Evolutionary conservation across 2,113 vertebrate species (phyloP), one percentile per base, ranked within the genome.

Genomic region (Eolophus roseicapilla): DNA sequence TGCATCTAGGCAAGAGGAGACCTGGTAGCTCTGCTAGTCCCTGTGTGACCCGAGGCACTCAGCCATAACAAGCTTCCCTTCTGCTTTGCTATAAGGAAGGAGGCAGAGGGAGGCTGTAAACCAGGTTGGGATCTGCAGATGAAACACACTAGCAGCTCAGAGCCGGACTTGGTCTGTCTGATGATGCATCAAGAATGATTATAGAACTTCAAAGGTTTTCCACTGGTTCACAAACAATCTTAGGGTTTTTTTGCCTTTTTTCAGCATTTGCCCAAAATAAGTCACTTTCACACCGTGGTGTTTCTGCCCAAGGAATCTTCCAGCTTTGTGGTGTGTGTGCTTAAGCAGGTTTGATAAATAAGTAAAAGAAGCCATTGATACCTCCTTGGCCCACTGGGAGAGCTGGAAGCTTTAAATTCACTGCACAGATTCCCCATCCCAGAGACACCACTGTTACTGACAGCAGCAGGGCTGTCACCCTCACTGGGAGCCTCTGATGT

Each of bases 151-250:
- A 69, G 21, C 81, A 89, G 87, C 89, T 95, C 84, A 96, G 91
- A 97, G 86, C 47, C 85, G 86, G 95, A 85, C 86, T 91, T 89
- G 31, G 67, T 93, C 68, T 71, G 55, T 89, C 93, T 85, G 91
- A 96, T 95, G 87, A 76, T 76, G 79, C 81, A 92, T 91, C 77
- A 89, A 69, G 62, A 93, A 88, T 65, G 13, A 96, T 87, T 93
- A 92, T 33, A 93, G 81, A 76, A 89, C 86, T 91, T 95, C 89
- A 96, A 95, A 96, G 57, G 37, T 62, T 93, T 93, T 88, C 60
- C 47, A 39, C 50, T 75, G 29, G 33, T 95, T 94, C 86, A 71
- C 24, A 86, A 55, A 68, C 17, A 89, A 27, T 73, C 60, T 89
- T 84, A 86, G n/a, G n/a, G 92, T 89, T 95, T 96, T 82, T 89